Percentiles rank a stretch among this genome's conserved stretches.
These are phyloP conservation scores for Drosophila crucigera DNA, from an alignment of 2,888 invertebrate species.

Conservation along the genomic window DNA sequence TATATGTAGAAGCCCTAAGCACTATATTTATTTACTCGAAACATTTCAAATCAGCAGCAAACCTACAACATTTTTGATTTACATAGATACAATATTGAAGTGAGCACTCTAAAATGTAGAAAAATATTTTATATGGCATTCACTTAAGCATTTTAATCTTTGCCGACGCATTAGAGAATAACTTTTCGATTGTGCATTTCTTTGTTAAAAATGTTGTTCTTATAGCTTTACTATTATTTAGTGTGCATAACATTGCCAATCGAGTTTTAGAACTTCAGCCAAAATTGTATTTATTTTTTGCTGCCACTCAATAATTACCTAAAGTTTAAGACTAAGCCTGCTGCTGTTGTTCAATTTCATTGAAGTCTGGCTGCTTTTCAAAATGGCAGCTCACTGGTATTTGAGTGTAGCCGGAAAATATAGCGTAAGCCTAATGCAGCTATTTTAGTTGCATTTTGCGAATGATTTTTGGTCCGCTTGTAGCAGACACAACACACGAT, in stretches of 20 bases:
- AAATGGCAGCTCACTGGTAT: constrained; percentile 1
- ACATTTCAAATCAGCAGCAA: background rate
- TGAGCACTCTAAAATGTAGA: background rate
- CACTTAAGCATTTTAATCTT: background rate
- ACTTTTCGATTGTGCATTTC: too few species aligned
- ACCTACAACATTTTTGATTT: background rate
- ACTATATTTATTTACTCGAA: background rate
- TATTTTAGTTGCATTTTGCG: constrained; percentile 46
- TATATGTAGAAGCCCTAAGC: background rate
- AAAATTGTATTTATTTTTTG: too few species aligned
- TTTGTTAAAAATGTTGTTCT: background rate
- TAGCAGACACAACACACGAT: constrained; percentile 22
- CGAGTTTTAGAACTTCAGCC: background rate
- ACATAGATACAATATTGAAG: background rate
- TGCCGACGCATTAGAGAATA: background rate
- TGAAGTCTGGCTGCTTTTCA: constrained; percentile 16
- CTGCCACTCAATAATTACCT: background rate
- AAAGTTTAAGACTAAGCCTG: background rate
- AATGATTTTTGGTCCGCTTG: constrained; percentile 41
- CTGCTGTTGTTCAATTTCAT: constrained; percentile 23
- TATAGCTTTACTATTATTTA: background rate
- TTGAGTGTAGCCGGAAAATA: constrained; percentile 10
- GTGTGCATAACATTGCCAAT: background rate
- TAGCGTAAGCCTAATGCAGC: constrained; percentile 37
- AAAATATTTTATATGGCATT: background rate